Percentiles rank a stretch among this genome's conserved stretches.
These are phyloP conservation scores for Globicephala melas DNA, from an alignment of 2,113 vertebrate species.

Conservation along the genomic window DNA sequence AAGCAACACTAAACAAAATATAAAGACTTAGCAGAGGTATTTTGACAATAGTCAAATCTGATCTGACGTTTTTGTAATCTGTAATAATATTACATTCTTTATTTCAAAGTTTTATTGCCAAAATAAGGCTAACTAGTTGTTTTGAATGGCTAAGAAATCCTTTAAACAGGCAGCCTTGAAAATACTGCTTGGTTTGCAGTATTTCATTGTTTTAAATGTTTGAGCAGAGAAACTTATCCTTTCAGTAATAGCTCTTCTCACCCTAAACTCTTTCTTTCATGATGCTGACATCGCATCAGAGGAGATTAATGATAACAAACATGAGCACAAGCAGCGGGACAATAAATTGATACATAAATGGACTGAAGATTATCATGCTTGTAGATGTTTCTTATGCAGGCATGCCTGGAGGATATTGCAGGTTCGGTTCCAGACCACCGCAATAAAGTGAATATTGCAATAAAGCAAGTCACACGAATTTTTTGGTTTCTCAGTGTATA, in stretches of 20 bases:
- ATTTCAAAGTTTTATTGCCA: slow-evolving; percentile 8
- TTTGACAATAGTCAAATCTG: not conserved
- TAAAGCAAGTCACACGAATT: not conserved
- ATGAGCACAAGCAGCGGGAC: not conserved
- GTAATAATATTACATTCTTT: not conserved
- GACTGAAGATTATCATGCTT: not conserved
- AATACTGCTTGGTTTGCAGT: not conserved
- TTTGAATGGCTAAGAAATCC: not conserved
- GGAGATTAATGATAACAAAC: not conserved
- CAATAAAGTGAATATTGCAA: not conserved
- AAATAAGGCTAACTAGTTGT: not conserved
- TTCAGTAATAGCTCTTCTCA: not conserved
- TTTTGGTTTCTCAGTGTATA: not conserved
- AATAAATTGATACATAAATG: not conserved
- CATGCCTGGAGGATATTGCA: not conserved
- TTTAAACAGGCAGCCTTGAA: not conserved
- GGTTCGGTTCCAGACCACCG: not conserved
- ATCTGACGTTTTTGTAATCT: not conserved
- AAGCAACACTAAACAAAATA: not conserved
- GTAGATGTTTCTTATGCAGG: not conserved
- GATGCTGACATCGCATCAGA: not conserved
- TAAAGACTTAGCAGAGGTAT: not conserved
- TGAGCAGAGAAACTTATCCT: not conserved
- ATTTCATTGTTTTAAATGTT: not conserved
- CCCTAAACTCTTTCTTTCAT: not conserved